Base-by-base conservation (phyloP, 2,797 vertebrate species). In the Betta splendens region DNA sequence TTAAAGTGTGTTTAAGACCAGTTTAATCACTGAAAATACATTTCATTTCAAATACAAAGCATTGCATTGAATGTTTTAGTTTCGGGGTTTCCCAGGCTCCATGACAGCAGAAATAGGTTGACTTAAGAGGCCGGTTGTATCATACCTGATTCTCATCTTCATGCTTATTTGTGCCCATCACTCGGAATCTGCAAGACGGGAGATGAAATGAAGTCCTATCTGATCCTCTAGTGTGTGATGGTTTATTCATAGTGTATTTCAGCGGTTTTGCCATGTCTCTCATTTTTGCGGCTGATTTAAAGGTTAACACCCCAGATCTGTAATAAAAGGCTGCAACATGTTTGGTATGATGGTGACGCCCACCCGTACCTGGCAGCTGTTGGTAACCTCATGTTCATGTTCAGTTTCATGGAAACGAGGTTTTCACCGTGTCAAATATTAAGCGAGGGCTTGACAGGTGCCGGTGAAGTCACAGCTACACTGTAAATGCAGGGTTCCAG, bases 311-410 rank as follows among this genome's bases (percentile, higher is more conserved):
- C 17, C n/a, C 37, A 32, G 10, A 57, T 32, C 33, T 43, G 16
- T 31, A 11, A 44, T 3, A 10, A 47, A 17, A n/a, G n/a, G n/a
- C 5, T 5, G 4, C 12, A 15, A 38, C 18, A 12, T 8, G 17
- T 31, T 39, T 20, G 47, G 10, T 16, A 22, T 26, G 26, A 39
- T 28, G 2, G 7, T 3, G 25, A 22, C 33, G 7, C 46, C 45
- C 63, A 45, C 54, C 16, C 63, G 21, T 39, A 46, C 40, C 40
- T 52, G 39, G 17, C 33, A 32, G 46, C 38, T 8, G 43, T 16
- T 21, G 40, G 12, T n/a, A 11, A 36, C 16, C 7, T 18, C 17
- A n/a, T n/a, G n/a, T n/a, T 5, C 7, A 32, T 25, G 13, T n/a
- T 43, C 45, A n/a, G n/a, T n/a, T n/a, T n/a, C n/a, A n/a, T 12